Evolutionary conservation across 2,888 invertebrate species (phyloP), one percentile per base, ranked within the genome.

Genomic region (Stenurella melanura): DNA sequence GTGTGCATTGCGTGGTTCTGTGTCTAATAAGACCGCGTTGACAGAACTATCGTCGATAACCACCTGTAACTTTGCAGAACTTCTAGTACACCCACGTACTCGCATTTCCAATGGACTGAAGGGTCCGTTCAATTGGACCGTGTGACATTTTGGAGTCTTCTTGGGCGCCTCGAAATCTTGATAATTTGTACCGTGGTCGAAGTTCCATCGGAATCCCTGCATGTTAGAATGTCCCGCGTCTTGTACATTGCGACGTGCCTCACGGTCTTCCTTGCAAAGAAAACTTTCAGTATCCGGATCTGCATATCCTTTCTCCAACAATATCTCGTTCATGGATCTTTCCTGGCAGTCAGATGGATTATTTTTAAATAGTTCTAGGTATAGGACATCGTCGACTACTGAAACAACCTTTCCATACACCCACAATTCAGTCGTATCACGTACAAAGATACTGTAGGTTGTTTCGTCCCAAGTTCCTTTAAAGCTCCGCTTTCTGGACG

Each of bases 21-120:
- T 93, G 84, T 98, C 96, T 0, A 98, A 90, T 0, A 96, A 90
- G 7, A 98, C 94, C 0, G 95, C 93, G 90, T 98, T 98, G 4
- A 98, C 95, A 0, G 97, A 98, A 78, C 91, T 92, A 80, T 91
- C 91, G 78, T 97, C 96, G n/a, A 98, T 91, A 0, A 83, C 83
- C 0, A 95, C 93, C 4, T 87, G 87, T 85, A 93, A 94, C 78
- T 91, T 90, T 15, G 90, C 87, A 61, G 93, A 93, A 58, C 91
- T 91, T 38, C 91, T 90, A 83, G 93, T 91, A 58, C 95, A 88
- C 72, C 93, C 93, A 83, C 91, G 91, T n/a, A 96, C 89, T 0
- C 88, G 88, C 81, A 95, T 93, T 89, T 97, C 97, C 80, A 97
- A 89, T 0, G 98, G 97, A 85, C 95, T 95, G 84, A 86, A 92